These are phyloP conservation scores for Panagrolaimus sp. DNA, from an alignment of 1,140 invertebrate genomes.

Conservation along the genomic window DNA sequence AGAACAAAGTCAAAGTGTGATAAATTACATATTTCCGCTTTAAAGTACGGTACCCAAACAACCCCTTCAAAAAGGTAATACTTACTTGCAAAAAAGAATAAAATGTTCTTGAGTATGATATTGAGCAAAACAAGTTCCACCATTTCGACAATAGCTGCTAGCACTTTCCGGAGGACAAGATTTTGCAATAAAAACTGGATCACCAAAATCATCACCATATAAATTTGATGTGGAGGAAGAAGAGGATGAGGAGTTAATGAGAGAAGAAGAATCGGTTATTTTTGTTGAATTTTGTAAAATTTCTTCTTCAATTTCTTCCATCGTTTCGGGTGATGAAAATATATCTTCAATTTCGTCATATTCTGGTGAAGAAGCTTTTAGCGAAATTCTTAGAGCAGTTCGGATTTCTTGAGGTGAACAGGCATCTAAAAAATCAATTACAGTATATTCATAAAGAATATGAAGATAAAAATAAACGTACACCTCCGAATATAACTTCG, in stretches of 20 bases:
- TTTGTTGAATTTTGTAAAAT: background rate
- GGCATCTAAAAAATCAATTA: background rate
- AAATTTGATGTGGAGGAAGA: background rate
- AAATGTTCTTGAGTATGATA: slow-evolving; percentile 4
- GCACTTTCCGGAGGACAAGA: background rate
- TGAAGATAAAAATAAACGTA: background rate
- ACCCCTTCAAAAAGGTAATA: background rate
- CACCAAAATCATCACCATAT: background rate
- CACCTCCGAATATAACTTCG: slow-evolving; percentile 9
- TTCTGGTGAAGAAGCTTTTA: too few relatives aligned
- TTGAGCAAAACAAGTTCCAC: slow-evolving; percentile 10
- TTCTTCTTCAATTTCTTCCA: background rate
- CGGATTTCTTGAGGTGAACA: slow-evolving; percentile 15
- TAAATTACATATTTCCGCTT: too few relatives aligned
- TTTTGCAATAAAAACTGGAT: background rate
- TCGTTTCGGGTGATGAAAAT: background rate
- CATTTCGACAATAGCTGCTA: background rate
- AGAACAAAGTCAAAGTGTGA: background rate
- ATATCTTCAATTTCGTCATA: too few relatives aligned
- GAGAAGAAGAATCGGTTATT: background rate
- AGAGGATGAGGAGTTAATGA: background rate
- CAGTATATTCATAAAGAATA: background rate
- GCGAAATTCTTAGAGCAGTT: background rate
- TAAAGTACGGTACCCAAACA: too few relatives aligned
- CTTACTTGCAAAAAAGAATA: background rate